Evolutionary conservation across 2,113 vertebrate genomes (phyloP).

Genomic region (Nycticebus coucang): DNA sequence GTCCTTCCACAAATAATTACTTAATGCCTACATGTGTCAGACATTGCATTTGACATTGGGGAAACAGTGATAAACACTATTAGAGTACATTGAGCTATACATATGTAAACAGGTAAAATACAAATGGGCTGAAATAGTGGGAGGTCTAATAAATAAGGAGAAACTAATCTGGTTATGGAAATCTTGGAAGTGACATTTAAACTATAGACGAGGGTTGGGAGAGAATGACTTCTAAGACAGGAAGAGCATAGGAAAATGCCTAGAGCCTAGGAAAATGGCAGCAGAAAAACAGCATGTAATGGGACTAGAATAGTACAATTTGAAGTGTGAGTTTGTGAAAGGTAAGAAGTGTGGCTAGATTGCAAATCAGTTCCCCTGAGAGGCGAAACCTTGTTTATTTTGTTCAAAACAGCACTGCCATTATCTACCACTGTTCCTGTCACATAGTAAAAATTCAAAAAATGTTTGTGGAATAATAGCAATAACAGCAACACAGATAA

Average conservation of each 20-base stretch:
- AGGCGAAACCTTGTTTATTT: slow-evolving; percentile 45
- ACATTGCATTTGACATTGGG: neutral
- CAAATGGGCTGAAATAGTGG: neutral
- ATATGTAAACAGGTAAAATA: neutral
- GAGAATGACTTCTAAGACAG: slow-evolving; percentile 39
- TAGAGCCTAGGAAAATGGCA: slow-evolving; percentile 39
- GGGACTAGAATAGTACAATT: slow-evolving; percentile 25
- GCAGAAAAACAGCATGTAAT: neutral
- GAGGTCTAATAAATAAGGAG: neutral
- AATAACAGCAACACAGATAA: slow-evolving; percentile 34
- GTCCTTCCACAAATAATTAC: neutral
- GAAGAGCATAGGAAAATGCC: neutral
- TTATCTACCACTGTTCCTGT: slow-evolving; percentile 28
- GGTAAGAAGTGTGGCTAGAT: neutral
- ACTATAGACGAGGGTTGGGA: neutral
- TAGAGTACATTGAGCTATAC: neutral
- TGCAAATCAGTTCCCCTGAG: slow-evolving; percentile 33
- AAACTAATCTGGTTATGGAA: neutral
- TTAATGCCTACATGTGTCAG: neutral
- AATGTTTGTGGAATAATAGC: slow-evolving; percentile 17
- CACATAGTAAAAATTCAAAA: slow-evolving; percentile 34
- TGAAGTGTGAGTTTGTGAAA: slow-evolving; percentile 1
- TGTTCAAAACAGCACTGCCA: slow-evolving; percentile 29
- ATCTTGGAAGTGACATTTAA: slow-evolving; percentile 38
- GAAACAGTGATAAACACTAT: neutral